Evolutionary conservation across 2,888 invertebrate genomes (phyloP), one percentile per base, ranked within the genome.

Genomic region (Netelia melanura): DNA sequence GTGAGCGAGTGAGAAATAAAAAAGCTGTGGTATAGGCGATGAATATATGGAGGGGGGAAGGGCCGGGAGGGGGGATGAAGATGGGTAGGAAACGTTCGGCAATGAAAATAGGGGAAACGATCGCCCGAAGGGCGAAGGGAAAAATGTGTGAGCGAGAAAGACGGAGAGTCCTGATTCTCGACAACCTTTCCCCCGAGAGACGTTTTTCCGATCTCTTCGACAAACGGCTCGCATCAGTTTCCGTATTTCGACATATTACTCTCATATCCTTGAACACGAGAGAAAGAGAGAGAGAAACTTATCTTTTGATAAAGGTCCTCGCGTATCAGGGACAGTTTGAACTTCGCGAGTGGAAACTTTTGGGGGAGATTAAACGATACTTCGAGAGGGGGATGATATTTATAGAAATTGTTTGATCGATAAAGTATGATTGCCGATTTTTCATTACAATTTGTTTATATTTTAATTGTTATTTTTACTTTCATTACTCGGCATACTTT

Each of bases 1-100:
- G 48, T 44, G 76, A 82, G 77, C 30, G 65, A 79, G 79, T 75
- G 79, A 83, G 75, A 79, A 75, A 79, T 79, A 79, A 79, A 75
- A 44, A 65, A 83, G 23, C 23, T 67, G 64, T 54, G 76, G 56
- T 64, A 38, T n/a, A 70, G 68, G 67, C 56, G 71, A 71, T 68
- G 81, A 75, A 75, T 68, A 48, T 52, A 61, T 11, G 62, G 25
- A 23, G 52, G 21, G 70, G 54, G 68, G 61, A 61, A 21, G 21
- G 21, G 21, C 21, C 21, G 52, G n/a, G 75, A 76, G 38, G 61
- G 54, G 43, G 56, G 17, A 43, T 54, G 43, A 48, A 43, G 65
- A 48, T 10, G 70, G 65, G 52, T 17, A 38, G 38, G 38, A 38
- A 38, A 38, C 38, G 38, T 52, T 44, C 11, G 61, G 61, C 38